Percentiles rank a stretch among this genome's conserved stretches.
Conservation (phyloP, 2,797 vertebrate species). For the Chloroceryle inda region DNA sequence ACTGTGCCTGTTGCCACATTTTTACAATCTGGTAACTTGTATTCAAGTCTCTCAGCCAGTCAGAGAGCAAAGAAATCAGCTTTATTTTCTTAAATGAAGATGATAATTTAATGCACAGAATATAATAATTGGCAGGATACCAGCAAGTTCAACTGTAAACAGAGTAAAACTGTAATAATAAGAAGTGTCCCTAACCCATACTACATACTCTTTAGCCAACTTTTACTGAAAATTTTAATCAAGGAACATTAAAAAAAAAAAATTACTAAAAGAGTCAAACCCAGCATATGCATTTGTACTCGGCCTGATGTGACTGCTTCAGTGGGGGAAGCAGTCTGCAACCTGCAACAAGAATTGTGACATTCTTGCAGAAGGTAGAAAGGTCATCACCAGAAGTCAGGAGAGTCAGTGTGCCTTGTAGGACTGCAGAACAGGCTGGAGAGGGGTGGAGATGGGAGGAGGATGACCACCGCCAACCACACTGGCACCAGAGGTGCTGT, state of each 20-base stretch:
- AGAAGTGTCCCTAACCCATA: background rate
- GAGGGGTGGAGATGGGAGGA: background rate
- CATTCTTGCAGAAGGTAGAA: background rate
- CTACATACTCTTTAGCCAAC: background rate
- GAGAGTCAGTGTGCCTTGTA: background rate
- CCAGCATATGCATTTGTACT: background rate
- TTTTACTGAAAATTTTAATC: background rate
- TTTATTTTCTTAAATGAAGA: conserved; percentile 19
- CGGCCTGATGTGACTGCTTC: background rate
- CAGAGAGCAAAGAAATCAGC: background rate
- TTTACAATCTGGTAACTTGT: background rate
- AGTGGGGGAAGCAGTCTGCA: background rate
- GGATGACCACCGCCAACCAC: background rate
- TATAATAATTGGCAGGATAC: background rate
- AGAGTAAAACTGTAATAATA: background rate
- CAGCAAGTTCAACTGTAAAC: background rate
- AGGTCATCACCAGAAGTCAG: background rate
- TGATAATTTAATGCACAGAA: background rate
- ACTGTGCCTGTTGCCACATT: background rate
- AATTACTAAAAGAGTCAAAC: background rate
- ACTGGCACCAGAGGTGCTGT: background rate
- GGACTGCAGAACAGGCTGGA: background rate
- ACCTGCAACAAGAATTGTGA: background rate
- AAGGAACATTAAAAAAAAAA: background rate
- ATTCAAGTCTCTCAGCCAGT: background rate